These are phyloP conservation scores for Anolis sagrei DNA, from an alignment of 2,113 vertebrate species.

Conservation along the genomic window DNA sequence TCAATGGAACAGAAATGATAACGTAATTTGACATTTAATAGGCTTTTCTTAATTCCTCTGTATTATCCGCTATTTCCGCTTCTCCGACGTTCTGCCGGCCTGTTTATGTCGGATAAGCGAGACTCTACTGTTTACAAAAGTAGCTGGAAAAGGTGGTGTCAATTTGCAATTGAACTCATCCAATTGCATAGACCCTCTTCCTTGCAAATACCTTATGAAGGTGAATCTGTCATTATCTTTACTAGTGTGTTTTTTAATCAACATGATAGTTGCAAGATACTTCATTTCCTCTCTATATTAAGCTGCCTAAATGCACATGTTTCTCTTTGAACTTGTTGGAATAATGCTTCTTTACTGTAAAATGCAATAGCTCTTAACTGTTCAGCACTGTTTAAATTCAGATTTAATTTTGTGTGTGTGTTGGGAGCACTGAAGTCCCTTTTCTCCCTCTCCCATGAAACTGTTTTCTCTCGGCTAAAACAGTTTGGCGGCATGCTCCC, in stretches of 20 bases:
- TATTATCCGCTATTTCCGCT: no score
- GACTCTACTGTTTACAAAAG: no score
- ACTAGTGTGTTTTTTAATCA: not conserved
- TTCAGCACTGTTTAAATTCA: constrained; percentile 70
- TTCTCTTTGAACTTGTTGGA: constrained; percentile 54
- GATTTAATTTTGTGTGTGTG: constrained; percentile 43
- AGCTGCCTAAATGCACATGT: constrained; percentile 51
- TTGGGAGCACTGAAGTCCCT: constrained; percentile 62
- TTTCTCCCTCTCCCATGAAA: constrained; percentile 63
- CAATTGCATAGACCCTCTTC: no score
- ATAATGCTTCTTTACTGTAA: constrained; percentile 57
- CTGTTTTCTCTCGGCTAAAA: constrained; percentile 70
- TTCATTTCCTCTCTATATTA: constrained; percentile 62
- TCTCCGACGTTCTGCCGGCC: no score
- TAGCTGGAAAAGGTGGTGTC: constrained; percentile 30
- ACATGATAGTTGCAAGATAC: constrained; percentile 24
- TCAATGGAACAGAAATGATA: no score
- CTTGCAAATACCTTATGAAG: constrained; percentile 10
- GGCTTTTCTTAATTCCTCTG: no score
- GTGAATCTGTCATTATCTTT: not conserved
- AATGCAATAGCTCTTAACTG: constrained; percentile 58
- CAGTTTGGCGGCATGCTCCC: constrained; percentile 72
- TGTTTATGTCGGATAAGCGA: no score
- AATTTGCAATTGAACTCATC: constrained; percentile 40
- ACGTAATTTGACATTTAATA: no score